Evolutionary conservation across 1,140 invertebrate species (phyloP).

Genomic region (Cecropterus lyciades): DNA sequence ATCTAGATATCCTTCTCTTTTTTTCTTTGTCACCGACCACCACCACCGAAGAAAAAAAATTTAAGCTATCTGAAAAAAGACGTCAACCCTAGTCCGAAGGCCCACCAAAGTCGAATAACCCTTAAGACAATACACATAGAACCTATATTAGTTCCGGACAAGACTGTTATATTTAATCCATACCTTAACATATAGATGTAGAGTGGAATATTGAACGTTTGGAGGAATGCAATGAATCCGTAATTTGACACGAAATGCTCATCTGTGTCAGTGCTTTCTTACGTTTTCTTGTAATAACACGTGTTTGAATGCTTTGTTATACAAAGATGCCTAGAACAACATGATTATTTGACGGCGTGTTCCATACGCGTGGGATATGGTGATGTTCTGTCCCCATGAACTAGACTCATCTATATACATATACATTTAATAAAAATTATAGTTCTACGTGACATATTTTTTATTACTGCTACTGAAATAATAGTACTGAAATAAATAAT

Average conservation of each 20-base stretch:
- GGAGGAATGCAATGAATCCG: constrained; percentile 56
- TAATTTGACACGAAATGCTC: constrained; percentile 59
- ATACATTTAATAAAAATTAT: too few relatives aligned
- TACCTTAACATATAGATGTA: neutral
- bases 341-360: neutral
- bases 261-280: constrained; percentile 60
- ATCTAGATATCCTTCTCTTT: too few relatives aligned
- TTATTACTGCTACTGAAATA: too few relatives aligned
- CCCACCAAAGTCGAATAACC: constrained; percentile 31
- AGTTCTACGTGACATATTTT: too few relatives aligned
- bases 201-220: constrained; percentile 15
- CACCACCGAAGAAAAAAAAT: too few relatives aligned
- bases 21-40: too few relatives aligned
- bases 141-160: constrained; percentile 11
- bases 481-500: too few relatives aligned
- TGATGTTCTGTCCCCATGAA: too few relatives aligned
- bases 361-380: too few relatives aligned
- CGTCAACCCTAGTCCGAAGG: too few relatives aligned
- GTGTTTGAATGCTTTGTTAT: constrained; percentile 34
- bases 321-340: constrained; percentile 17
- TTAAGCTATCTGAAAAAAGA: too few relatives aligned
- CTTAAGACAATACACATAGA: constrained; percentile 38
- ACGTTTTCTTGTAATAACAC: constrained; percentile 45
- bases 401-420: too few relatives aligned
- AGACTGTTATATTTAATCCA: neutral